These are phyloP conservation scores for Rhinoraja longicauda DNA, from an alignment of 2,797 vertebrate genomes.

Conservation along the genomic window DNA sequence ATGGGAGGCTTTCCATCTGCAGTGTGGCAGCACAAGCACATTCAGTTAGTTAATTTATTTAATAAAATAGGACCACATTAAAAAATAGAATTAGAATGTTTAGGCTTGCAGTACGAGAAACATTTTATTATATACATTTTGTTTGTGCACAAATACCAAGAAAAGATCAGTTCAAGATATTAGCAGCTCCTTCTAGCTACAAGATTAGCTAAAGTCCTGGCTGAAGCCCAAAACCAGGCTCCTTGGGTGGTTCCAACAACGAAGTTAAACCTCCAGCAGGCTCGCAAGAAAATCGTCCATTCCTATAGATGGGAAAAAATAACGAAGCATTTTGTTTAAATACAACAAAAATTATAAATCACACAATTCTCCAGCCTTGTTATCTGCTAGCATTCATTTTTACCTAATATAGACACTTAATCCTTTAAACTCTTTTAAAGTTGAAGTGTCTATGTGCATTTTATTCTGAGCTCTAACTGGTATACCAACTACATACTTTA, in stretches of 20 bases:
- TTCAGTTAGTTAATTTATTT: background rate
- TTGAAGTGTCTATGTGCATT: background rate
- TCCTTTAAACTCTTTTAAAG: background rate
- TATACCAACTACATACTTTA: background rate
- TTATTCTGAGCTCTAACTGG: background rate
- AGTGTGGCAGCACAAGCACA: background rate
- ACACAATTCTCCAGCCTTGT: background rate
- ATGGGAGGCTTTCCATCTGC: background rate
- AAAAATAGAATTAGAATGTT: background rate
- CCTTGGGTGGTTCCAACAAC: conserved; percentile 79
- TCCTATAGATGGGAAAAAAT: conserved; percentile 58
- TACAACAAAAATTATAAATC: background rate
- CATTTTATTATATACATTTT: conserved; percentile 33
- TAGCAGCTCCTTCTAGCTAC: background rate
- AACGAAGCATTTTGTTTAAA: conserved; percentile 5
- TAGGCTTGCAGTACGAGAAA: background rate
- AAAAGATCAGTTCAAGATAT: background rate
- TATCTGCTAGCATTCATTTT: background rate
- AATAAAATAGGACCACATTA: background rate
- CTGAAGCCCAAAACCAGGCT: conserved; percentile 86
- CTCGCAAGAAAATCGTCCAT: conserved; percentile 90
- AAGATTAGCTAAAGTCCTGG: conserved; percentile 67
- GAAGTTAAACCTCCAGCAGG: conserved; percentile 88
- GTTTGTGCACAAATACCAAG: background rate
- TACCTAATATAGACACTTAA: background rate